Conservation (phyloP, 2,113 vertebrate species). For the Parotia lawesii region DNA sequence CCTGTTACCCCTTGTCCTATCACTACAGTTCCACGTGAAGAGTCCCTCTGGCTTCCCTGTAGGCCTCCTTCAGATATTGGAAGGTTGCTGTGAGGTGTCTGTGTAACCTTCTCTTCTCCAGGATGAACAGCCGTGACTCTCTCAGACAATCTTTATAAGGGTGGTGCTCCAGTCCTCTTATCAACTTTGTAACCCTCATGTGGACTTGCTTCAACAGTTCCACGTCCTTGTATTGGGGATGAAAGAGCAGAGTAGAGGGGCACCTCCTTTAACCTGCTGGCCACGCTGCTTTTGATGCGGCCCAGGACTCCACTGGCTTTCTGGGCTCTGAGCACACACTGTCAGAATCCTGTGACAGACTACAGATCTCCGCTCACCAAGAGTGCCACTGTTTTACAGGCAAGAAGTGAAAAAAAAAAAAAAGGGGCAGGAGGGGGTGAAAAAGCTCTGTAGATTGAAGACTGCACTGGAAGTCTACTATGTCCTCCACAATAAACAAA, state of each 20-base stretch:
- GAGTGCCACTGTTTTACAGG: not conserved
- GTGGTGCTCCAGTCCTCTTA: not conserved
- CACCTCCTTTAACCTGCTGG: not conserved
- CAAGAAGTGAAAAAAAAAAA: not conserved
- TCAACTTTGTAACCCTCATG: accelerated
- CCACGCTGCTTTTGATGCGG: not conserved
- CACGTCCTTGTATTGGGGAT: not conserved
- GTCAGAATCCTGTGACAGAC: not conserved
- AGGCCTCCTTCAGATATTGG: not conserved
- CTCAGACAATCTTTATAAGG: not conserved
- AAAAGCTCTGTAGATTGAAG: not conserved
- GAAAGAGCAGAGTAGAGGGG: not conserved
- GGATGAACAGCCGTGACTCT: not conserved
- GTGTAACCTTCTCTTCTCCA: not conserved
- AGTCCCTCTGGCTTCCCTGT: not conserved
- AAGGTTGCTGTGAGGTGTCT: not conserved
- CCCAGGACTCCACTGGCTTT: not conserved
- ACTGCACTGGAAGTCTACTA: not conserved
- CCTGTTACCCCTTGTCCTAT: not conserved
- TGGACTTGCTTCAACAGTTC: not conserved
- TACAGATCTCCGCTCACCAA: not conserved
- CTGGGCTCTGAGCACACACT: not conserved
- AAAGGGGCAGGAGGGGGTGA: accelerated
- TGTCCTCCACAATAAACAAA: not conserved
- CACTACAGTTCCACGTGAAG: accelerated